Conservation (phyloP, 2,888 invertebrate genomes). For the Chymomyza procnemis region DNA sequence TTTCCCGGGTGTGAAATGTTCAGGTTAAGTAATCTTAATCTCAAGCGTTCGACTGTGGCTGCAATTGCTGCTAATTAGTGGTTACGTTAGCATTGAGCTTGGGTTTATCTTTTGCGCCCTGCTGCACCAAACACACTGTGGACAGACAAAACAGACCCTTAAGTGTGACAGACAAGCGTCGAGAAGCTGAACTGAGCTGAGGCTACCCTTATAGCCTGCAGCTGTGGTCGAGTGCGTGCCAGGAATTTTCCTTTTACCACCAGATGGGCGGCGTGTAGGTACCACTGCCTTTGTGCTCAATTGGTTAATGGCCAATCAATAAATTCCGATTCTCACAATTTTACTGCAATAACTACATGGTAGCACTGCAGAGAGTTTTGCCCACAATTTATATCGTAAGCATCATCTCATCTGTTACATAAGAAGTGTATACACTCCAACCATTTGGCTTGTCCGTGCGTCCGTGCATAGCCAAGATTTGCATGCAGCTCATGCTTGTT, state of each 20-base stretch:
- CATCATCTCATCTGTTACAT: constrained; percentile 73
- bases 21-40: neutral
- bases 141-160: neutral
- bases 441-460: constrained; percentile 16
- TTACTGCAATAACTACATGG: constrained; percentile 74
- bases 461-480: constrained; percentile 59
- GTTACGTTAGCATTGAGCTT: neutral
- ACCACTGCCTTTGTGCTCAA: constrained; percentile 31
- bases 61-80: constrained; percentile 45
- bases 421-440: constrained; percentile 24
- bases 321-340: constrained; percentile 72
- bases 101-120: neutral
- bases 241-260: constrained; percentile 30
- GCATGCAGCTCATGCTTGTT: constrained; percentile 65
- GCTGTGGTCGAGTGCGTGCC: neutral
- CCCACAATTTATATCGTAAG: constrained; percentile 67
- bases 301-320: constrained; percentile 77
- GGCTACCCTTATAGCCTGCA: neutral
- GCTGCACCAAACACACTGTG: neutral
- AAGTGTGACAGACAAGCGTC: neutral
- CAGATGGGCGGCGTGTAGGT: too few relatives aligned
- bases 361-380: constrained; percentile 60
- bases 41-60: neutral
- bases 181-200: neutral
- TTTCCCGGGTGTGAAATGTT: constrained; percentile 50